phyloP scores from a whole-genome alignment of 1,140 invertebrate species.

The Drosophila bocqueti region DNA sequence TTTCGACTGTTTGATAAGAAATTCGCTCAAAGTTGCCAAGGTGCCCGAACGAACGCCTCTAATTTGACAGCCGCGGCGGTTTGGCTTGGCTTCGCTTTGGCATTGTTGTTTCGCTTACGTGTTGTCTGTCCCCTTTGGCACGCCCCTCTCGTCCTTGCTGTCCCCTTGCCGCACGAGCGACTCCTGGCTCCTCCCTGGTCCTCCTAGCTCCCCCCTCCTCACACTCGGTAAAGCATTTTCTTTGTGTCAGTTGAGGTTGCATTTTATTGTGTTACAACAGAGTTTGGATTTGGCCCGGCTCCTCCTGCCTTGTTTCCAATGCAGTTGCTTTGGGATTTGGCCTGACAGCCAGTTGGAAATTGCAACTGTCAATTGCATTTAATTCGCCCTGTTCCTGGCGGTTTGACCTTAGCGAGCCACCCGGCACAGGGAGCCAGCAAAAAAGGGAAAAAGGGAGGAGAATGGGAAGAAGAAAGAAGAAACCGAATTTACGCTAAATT shows the following conservation, averaged over 20 bases:
- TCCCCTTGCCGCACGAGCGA: constrained; percentile 47
- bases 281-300: constrained; percentile 55
- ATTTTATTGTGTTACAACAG: constrained; percentile 79
- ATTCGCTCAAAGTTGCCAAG: constrained; percentile 57
- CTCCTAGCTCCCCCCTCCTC: constrained; percentile 22
- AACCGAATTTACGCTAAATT: constrained; percentile 49
- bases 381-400: constrained; percentile 66
- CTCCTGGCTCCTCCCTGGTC: constrained; percentile 23
- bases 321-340: constrained; percentile 68
- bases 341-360: constrained; percentile 78
- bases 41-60: constrained; percentile 57
- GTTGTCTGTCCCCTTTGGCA: constrained; percentile 68
- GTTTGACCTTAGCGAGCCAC: constrained; percentile 65
- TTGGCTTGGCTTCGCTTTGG: constrained; percentile 34
- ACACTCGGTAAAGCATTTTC: constrained; percentile 76
- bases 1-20: constrained; percentile 13
- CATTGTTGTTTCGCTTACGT: constrained; percentile 80
- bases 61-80: constrained; percentile 78
- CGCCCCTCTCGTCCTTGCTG: constrained; percentile 36
- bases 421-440: neutral
- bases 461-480: neutral
- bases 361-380: constrained; percentile 84
- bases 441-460: neutral
- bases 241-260: constrained; percentile 82
- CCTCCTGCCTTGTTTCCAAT: constrained; percentile 42